Evolutionary conservation across 2,113 vertebrate genomes (phyloP).

Genomic region (Onychostruthus taczanowskii): DNA sequence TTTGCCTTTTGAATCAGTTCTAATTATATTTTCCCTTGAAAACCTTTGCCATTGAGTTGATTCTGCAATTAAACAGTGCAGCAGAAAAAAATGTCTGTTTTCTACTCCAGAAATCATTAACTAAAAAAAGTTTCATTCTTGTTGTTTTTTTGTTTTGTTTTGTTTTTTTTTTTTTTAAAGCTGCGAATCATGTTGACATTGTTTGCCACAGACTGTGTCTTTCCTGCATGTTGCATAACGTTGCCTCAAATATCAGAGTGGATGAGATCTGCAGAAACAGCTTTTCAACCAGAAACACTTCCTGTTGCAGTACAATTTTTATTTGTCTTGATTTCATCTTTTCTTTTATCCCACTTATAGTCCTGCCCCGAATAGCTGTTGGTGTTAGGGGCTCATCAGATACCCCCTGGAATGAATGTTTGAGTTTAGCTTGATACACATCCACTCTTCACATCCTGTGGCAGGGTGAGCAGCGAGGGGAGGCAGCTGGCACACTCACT

Average conservation of each 20-base stretch:
- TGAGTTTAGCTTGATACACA: background rate
- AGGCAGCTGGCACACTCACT: background rate
- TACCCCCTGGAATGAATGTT: too few relatives aligned
- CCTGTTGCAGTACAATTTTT: background rate
- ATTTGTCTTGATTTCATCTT: background rate
- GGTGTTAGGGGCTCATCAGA: background rate
- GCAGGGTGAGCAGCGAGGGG: background rate
- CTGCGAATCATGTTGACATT: background rate
- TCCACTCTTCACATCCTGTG: accelerated
- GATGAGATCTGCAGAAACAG: background rate
- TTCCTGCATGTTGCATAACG: background rate
- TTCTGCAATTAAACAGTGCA: background rate
- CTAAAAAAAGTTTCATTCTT: background rate
- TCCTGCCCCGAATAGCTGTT: background rate
- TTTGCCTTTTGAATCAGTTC: conserved; percentile 11
- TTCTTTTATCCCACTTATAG: background rate
- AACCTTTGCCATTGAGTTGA: background rate
- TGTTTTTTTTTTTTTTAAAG: background rate
- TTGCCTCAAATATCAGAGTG: background rate
- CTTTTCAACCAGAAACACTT: background rate
- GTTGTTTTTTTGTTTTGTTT: accelerated
- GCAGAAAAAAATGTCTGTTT: background rate
- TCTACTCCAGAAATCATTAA: background rate
- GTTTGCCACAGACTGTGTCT: background rate
- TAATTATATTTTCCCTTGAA: conserved; percentile 16